These are phyloP conservation scores for Cordilura impudica DNA, from an alignment of 2,888 invertebrate species.

Conservation along the genomic window DNA sequence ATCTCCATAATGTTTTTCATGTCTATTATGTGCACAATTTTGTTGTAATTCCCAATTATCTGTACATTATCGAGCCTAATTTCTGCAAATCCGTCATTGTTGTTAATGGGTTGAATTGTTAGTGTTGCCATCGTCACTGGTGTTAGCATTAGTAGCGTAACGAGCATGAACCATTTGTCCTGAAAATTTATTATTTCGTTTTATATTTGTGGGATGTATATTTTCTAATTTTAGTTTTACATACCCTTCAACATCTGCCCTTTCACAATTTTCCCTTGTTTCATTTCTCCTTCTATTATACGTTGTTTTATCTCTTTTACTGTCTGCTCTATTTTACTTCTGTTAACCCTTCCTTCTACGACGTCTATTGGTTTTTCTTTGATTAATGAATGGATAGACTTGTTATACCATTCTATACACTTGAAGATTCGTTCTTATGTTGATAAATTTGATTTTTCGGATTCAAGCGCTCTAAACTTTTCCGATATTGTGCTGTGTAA, in stretches of 20 bases:
- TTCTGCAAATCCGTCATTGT: too few relatives aligned
- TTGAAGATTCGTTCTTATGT: slow-evolving; percentile 8
- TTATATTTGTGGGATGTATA: slow-evolving; percentile 43
- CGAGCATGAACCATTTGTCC: too few relatives aligned
- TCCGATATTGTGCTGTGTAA: neutral
- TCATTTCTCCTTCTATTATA: slow-evolving; percentile 7
- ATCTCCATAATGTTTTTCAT: too few relatives aligned
- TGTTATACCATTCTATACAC: slow-evolving; percentile 18
- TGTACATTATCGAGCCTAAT: too few relatives aligned
- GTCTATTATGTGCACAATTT: too few relatives aligned
- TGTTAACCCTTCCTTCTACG: neutral
- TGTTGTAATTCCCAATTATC: too few relatives aligned
- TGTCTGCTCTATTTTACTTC: neutral
- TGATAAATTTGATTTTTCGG: neutral
- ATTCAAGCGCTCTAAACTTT: neutral
- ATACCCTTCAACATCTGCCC: neutral
- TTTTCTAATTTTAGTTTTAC: slow-evolving; percentile 19
- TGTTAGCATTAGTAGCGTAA: too few relatives aligned
- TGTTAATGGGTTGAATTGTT: too few relatives aligned
- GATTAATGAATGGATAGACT: too few relatives aligned
- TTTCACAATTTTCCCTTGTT: neutral
- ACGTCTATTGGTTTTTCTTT: neutral
- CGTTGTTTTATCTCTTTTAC: neutral
- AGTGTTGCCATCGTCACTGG: too few relatives aligned
- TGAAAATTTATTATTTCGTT: slow-evolving; percentile 54